These are phyloP conservation scores for Rhegmatorhina hoffmannsi DNA, from an alignment of 2,113 vertebrate genomes.

Conservation along the genomic window DNA sequence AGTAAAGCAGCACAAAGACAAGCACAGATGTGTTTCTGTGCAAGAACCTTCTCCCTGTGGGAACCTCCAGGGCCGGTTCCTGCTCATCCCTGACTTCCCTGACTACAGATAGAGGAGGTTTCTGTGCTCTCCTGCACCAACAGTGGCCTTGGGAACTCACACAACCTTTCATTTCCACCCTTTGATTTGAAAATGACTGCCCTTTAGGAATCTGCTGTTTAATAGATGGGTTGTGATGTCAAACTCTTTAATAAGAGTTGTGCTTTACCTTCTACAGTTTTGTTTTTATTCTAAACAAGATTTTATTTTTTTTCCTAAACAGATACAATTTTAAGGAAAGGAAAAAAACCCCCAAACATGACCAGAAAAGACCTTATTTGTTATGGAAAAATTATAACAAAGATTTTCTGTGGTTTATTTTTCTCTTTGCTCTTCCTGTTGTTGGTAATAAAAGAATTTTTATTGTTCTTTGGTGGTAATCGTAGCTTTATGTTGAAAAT, in stretches of 20 bases:
- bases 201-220: conserved; percentile 50
- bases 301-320: conserved; percentile 45
- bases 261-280: conserved; percentile 54
- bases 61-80: not conserved
- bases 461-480: conserved; percentile 66
- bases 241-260: conserved; percentile 52
- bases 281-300: conserved; percentile 54
- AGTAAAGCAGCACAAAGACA: not conserved
- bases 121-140: conserved; percentile 26
- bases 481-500: conserved; percentile 60
- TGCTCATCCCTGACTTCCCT: conserved; percentile 10
- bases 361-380: conserved; percentile 64
- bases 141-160: conserved; percentile 55
- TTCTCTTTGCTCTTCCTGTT: conserved; percentile 58
- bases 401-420: conserved; percentile 56
- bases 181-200: conserved; percentile 68
- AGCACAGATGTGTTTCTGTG: not conserved
- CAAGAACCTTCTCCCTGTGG: conserved; percentile 38
- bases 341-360: conserved; percentile 39
- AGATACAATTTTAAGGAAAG: conserved; percentile 29
- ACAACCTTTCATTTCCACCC: conserved; percentile 62
- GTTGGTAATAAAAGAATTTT: conserved; percentile 64
- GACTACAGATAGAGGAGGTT: conserved; percentile 27
- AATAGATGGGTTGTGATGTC: conserved; percentile 53
- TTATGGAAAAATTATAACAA: conserved; percentile 64